Percentiles rank a stretch among this genome's conserved stretches.
Conservation (phyloP, 2,113 vertebrate species). For the Psettodes erumei region DNA sequence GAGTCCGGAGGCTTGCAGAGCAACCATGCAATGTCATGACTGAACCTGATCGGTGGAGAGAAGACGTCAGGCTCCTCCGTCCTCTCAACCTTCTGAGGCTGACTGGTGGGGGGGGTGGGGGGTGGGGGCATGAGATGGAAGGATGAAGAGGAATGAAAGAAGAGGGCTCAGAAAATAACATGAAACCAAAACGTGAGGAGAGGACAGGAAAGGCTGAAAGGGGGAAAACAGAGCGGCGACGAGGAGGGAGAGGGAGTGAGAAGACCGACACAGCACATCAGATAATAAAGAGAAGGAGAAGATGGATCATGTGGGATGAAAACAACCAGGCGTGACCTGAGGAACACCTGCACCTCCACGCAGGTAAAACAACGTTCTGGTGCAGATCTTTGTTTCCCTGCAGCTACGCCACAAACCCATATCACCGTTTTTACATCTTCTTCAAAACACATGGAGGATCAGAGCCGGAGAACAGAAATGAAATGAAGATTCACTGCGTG, state of each 20-base stretch:
- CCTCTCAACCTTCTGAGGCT: constrained; percentile 80
- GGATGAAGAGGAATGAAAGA: not conserved
- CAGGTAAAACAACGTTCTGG: no score
- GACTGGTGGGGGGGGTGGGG: constrained; percentile 61
- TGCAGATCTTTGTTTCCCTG: no score
- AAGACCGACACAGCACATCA: not conserved
- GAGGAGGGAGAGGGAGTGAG: not conserved
- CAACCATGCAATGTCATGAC: constrained; percentile 60
- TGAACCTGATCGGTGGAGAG: constrained; percentile 80
- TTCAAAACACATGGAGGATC: no score
- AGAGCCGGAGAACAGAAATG: no score
- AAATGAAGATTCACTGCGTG: no score
- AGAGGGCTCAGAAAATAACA: not conserved
- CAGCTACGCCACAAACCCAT: no score
- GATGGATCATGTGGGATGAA: no score
- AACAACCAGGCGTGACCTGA: no score
- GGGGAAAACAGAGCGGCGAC: not conserved
- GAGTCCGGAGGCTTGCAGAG: constrained; percentile 2
- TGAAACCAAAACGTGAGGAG: not conserved
- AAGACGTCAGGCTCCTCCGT: constrained; percentile 83
- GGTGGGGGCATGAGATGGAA: not conserved
- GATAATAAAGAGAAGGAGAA: not conserved
- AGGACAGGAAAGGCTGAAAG: not conserved
- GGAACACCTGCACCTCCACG: no score
- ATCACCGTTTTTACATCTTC: no score